phyloP scores from a whole-genome alignment of 2,888 invertebrate genomes.

The Seira sanloemensis region DNA sequence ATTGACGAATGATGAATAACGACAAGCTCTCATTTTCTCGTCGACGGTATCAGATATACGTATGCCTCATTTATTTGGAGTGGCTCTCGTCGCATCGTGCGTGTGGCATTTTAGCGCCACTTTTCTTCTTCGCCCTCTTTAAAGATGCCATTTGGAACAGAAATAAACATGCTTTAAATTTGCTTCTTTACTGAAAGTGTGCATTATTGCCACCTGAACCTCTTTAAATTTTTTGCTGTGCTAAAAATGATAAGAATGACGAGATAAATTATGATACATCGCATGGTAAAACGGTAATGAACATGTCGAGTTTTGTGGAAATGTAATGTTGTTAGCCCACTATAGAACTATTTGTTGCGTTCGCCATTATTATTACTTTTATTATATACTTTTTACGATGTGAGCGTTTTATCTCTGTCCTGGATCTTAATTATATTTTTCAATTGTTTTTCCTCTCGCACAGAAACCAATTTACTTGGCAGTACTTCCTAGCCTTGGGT shows the following conservation, averaged over 20 bases:
- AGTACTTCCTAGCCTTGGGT: conserved; percentile 24
- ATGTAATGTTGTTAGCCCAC: background rate
- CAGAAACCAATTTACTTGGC: conserved; percentile 49
- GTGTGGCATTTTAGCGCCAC: background rate
- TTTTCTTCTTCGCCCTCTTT: background rate
- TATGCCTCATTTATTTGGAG: background rate
- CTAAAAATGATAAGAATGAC: background rate
- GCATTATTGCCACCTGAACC: background rate
- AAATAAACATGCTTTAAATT: background rate
- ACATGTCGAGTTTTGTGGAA: conserved; percentile 34
- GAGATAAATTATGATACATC: background rate
- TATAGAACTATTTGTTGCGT: conserved; percentile 54
- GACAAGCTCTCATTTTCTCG: background rate
- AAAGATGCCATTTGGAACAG: background rate
- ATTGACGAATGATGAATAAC: background rate
- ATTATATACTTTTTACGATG: conserved; percentile 43
- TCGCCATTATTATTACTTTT: conserved; percentile 15
- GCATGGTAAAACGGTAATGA: conserved; percentile 37
- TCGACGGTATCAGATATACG: background rate
- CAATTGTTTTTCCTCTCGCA: conserved; percentile 52
- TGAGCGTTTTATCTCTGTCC: conserved; percentile 39
- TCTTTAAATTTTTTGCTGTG: background rate
- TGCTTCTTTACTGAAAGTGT: too few species aligned
- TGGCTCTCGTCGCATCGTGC: background rate
- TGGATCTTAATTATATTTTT: conserved; percentile 66